Evolutionary conservation across 2,113 vertebrate species (phyloP).

Genomic region (Xyrauchen texanus): DNA sequence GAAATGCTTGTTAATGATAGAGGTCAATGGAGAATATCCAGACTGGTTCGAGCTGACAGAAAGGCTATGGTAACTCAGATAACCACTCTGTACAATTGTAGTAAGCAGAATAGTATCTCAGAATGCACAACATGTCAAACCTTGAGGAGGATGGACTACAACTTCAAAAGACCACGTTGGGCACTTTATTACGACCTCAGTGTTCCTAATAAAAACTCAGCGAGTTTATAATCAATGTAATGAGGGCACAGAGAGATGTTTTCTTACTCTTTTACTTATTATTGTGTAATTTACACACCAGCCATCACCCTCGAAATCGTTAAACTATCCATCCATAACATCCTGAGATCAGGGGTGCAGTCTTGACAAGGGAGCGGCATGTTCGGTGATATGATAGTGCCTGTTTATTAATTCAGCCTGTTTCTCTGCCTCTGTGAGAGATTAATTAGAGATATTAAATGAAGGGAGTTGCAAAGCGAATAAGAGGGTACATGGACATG

Average conservation of each 20-base stretch:
- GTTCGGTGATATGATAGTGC: neutral
- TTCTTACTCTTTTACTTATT: neutral
- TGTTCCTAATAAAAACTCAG: neutral
- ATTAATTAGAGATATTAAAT: slow-evolving; percentile 47
- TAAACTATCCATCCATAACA: neutral
- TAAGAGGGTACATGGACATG: slow-evolving; percentile 40
- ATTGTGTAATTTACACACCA: neutral
- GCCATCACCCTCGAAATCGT: neutral
- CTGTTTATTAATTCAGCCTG: neutral
- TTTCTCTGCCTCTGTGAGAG: slow-evolving; percentile 16
- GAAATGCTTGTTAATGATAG: too few species aligned
- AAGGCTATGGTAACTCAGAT: too few species aligned
- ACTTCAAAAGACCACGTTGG: too few species aligned
- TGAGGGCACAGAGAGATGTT: neutral
- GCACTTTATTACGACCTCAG: too few species aligned
- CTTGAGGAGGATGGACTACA: too few species aligned
- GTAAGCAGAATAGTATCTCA: too few species aligned
- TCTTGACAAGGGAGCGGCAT: slow-evolving; percentile 1
- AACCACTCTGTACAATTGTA: too few species aligned
- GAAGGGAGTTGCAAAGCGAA: slow-evolving; percentile 37
- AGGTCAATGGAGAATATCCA: too few species aligned
- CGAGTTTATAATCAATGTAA: slow-evolving; percentile 12
- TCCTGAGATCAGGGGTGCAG: neutral
- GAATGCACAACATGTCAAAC: too few species aligned
- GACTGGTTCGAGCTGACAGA: too few species aligned